Conservation (phyloP, 1,140 invertebrate species). For the Littorina saxatilis region DNA sequence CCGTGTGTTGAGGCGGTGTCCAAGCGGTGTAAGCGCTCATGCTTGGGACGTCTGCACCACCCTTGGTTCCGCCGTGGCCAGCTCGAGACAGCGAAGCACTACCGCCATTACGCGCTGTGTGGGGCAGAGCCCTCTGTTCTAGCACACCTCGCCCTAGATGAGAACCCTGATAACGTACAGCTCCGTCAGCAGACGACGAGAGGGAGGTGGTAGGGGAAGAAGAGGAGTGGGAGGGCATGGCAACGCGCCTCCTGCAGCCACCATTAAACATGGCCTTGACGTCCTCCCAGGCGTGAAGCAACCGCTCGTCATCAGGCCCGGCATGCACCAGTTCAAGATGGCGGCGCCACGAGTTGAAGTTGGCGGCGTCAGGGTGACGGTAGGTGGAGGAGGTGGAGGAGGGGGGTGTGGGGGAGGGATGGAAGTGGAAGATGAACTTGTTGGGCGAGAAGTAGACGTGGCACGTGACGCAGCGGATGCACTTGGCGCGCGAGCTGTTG, state of each 20-base stretch:
- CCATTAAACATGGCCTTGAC: conserved; percentile 99
- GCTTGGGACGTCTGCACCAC: neutral
- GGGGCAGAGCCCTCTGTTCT: neutral
- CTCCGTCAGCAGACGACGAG: neutral
- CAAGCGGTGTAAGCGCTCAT: neutral
- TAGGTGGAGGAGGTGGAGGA: conserved; percentile 86
- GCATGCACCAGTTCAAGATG: conserved; percentile 85
- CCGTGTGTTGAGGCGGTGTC: neutral
- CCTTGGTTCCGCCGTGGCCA: neutral
- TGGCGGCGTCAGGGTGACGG: conserved; percentile 96
- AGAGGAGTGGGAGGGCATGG: conserved; percentile 65
- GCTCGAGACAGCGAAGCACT: too few relatives aligned
- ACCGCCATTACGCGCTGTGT: too few relatives aligned
- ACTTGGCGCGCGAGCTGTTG: conserved; percentile 86
- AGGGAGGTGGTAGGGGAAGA: neutral
- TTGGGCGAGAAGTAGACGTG: conserved; percentile 98
- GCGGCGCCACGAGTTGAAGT: conserved; percentile 97
- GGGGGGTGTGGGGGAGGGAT: conserved; percentile 86
- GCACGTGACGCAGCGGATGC: conserved; percentile 94
- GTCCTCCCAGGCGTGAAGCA: conserved; percentile 84
- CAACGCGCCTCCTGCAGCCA: conserved; percentile 91
- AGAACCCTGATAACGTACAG: too few relatives aligned
- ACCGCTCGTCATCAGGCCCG: conserved; percentile 55
- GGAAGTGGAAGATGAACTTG: conserved; percentile 99
- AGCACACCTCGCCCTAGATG: neutral